Evolutionary conservation across 1,140 invertebrate species (phyloP).

Genomic region (Eurytemora carolleeae): DNA sequence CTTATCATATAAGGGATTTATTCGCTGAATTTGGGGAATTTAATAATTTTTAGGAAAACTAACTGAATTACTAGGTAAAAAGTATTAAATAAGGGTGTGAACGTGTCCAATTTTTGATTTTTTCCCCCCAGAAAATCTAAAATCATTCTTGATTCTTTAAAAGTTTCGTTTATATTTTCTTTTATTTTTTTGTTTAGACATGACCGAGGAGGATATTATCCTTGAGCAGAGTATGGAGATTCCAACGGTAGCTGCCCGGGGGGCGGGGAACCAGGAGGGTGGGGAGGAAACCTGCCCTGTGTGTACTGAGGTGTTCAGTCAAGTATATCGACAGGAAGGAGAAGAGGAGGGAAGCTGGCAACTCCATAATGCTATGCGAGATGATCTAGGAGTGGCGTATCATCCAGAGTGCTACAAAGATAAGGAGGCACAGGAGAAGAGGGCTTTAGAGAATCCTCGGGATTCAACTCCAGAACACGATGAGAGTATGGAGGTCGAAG

Average conservation of each 20-base stretch:
- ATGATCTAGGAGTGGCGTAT: not conserved
- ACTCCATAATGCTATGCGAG: conserved; percentile 48
- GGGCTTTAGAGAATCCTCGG: too few species aligned
- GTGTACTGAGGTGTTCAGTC: conserved; percentile 73
- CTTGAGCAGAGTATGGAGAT: conserved; percentile 30
- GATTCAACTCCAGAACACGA: too few species aligned
- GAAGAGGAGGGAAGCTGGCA: conserved; percentile 47
- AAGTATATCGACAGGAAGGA: conserved; percentile 67
- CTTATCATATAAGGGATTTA: not conserved
- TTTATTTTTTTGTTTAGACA: not conserved
- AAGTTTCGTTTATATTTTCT: too few species aligned
- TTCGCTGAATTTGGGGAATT: not conserved
- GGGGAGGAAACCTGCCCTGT: conserved; percentile 49
- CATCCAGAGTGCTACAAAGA: not conserved
- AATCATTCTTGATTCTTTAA: too few species aligned
- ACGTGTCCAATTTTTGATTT: not conserved
- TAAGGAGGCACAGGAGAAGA: too few species aligned
- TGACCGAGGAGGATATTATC: conserved; percentile 20
- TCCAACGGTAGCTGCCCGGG: conserved; percentile 28
- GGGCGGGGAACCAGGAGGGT: conserved; percentile 28
- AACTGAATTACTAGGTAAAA: not conserved
- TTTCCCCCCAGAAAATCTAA: conserved; percentile 1
- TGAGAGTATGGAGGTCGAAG: too few species aligned
- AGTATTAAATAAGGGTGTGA: not conserved
- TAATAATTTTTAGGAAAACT: not conserved